Conservation (phyloP, 1,140 invertebrate genomes). For the Ditylenchus dipsaci region DNA sequence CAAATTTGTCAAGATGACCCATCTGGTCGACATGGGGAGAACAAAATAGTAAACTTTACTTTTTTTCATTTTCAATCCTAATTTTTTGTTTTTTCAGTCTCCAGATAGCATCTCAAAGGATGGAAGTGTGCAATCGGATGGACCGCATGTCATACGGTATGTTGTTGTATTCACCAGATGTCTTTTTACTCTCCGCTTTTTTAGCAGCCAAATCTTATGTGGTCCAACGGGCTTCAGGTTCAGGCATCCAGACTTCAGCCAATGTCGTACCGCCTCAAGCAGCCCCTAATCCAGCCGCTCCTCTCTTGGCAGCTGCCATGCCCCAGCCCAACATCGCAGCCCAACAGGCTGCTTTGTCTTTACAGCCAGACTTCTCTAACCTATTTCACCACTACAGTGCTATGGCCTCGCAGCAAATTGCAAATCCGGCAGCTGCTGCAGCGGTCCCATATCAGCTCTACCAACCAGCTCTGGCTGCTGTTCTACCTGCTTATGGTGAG, state of each 20-base stretch:
- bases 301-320: constrained; percentile 27
- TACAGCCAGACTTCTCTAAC: constrained; percentile 28
- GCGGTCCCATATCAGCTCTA: constrained; percentile 37
- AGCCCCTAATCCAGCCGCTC: constrained; percentile 17
- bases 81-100: constrained; percentile 6
- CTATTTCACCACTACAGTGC: constrained; percentile 49
- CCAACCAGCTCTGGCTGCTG: constrained; percentile 37
- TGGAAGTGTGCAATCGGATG: constrained; percentile 47
- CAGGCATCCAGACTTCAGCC: neutral
- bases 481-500: constrained; percentile 40
- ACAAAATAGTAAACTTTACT: constrained; percentile 50
- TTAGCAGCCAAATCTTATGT: neutral
- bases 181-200: neutral
- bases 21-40: constrained; percentile 34
- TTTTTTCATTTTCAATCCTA: constrained; percentile 11
- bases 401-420: constrained; percentile 21
- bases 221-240: neutral
- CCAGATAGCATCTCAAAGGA: constrained; percentile 33
- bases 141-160: constrained; percentile 27
- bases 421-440: constrained; percentile 1
- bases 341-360: constrained; percentile 19
- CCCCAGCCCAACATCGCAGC: constrained; percentile 25
- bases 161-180: too few relatives aligned
- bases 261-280: constrained; percentile 7
- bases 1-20: constrained; percentile 54